Percentiles rank a stretch among this genome's conserved stretches.
Evolutionary conservation across 2,888 invertebrate species (phyloP).

Genomic region (Amphipoea oculea): DNA sequence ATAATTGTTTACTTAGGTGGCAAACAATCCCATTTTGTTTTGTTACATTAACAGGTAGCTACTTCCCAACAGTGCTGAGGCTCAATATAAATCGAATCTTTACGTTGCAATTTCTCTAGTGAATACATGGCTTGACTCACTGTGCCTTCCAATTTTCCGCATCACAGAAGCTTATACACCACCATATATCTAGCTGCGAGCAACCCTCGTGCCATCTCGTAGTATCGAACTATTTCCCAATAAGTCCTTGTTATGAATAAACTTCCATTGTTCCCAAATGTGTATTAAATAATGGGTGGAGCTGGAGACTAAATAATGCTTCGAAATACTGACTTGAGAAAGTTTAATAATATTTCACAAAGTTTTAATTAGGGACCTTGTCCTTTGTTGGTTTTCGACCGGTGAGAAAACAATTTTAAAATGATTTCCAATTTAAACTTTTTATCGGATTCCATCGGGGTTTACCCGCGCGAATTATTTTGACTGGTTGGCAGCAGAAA

Average conservation of each 20-base stretch:
- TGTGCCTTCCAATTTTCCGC: constrained; percentile 75
- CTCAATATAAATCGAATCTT: constrained; percentile 47
- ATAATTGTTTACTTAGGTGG: background rate
- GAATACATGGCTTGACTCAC: constrained; percentile 62
- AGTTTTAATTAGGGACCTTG: constrained; percentile 72
- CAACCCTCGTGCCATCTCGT: constrained; percentile 19
- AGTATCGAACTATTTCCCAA: constrained; percentile 35
- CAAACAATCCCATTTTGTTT: background rate
- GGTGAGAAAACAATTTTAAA: constrained; percentile 63
- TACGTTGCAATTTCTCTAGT: constrained; percentile 54
- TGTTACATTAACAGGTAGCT: background rate
- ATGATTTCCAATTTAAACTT: constrained; percentile 69
- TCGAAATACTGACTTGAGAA: constrained; percentile 59
- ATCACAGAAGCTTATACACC: constrained; percentile 68
- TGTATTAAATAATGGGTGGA: constrained; percentile 39
- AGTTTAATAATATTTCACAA: constrained; percentile 68
- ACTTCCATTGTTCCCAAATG: constrained; percentile 42
- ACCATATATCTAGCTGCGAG: constrained; percentile 43
- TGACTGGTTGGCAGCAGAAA: constrained; percentile 5
- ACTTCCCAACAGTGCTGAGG: background rate
- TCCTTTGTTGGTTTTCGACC: constrained; percentile 65
- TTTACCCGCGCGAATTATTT: constrained; percentile 53
- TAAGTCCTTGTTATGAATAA: constrained; percentile 37
- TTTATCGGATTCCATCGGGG: constrained; percentile 59
- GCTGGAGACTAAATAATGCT: constrained; percentile 42